Evolutionary conservation across 2,888 invertebrate genomes (phyloP), one percentile per base, ranked within the genome.

Genomic region (Lepetodrilus schrolli): DNA sequence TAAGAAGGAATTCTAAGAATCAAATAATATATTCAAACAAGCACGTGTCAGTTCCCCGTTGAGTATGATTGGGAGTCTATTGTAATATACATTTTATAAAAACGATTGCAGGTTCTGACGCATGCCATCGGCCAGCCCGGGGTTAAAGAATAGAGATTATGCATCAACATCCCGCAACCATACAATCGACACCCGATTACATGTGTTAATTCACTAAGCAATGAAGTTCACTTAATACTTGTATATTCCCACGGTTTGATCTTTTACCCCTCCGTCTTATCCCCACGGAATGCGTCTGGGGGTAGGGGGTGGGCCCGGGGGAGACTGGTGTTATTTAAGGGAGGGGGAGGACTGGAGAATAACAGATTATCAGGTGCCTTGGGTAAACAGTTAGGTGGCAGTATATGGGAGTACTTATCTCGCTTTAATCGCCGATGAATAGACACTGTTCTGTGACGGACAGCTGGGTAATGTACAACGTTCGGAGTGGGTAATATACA

Each of bases 381-480:
- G 30, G n/a, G 58, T 58, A 58, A 58, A 58, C 34, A 58, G n/a
- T 30, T 26, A 58, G 58, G 58, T 58, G 58, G 58, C n/a, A 30
- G 30, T 30, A 58, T 34, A 26, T 26, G 26, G 58, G 34, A n/a
- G 58, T 58, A 34, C 26, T 58, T 58, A 58, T 58, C 58, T 58
- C 5, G 26, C 30, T 30, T 26, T 58, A 58, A 58, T 58, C 58
- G 58, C 30, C n/a, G 30, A 30, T 58, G 58, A 26, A 58, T 58
- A 58, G 58, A 58, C 58, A 30, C 17, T 17, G 34, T 30, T n/a
- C 30, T 26, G 58, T 30, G 34, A 30, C 17, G 34, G 30, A 30
- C 58, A 58, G 58, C 30, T 58, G 58, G 17, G 58, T 10, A 17
- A 17, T 58, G 58, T 30, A 58, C 58, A 58, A 26, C 13, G 30